A percentile compares a stretch with the other conserved stretches of the same genome.
phyloP scores from a whole-genome alignment of 2,888 invertebrate genomes.

The Mycalesis mineus region DNA sequence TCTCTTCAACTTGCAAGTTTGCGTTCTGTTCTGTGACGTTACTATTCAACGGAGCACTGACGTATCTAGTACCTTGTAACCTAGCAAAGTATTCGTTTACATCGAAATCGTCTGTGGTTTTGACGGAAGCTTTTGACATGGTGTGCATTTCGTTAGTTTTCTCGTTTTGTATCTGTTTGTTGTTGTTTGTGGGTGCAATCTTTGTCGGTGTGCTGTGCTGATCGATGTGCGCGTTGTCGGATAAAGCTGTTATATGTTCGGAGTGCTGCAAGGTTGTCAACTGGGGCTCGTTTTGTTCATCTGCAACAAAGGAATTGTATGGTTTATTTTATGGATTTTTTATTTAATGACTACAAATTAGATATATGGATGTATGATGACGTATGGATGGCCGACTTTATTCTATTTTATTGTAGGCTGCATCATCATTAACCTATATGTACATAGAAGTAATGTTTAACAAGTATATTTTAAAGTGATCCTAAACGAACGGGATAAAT shows the following conservation, averaged over 20 bases:
- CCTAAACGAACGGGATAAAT: no score
- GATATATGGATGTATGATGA: no score
- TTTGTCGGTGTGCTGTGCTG: slow-evolving; percentile 14
- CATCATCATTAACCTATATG: no score
- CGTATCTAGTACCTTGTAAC: slow-evolving; percentile 65
- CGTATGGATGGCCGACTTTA: no score
- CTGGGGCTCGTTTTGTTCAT: slow-evolving; percentile 46
- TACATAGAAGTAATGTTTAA: no score
- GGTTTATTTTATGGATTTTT: neutral
- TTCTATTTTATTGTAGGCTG: no score
- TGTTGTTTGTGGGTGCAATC: slow-evolving; percentile 29
- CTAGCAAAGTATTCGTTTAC: slow-evolving; percentile 72
- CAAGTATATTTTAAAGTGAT: no score
- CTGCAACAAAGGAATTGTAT: slow-evolving; percentile 54
- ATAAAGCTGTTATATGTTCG: slow-evolving; percentile 43
- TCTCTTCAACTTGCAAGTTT: slow-evolving; percentile 68
- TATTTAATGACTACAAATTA: no score
- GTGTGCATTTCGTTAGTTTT: slow-evolving; percentile 30
- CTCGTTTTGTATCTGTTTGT: slow-evolving; percentile 31
- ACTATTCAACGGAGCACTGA: slow-evolving; percentile 62
- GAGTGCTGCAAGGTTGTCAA: slow-evolving; percentile 43
- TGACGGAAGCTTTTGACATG: slow-evolving; percentile 46
- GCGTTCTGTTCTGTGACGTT: slow-evolving; percentile 68
- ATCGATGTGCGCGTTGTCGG: slow-evolving; percentile 51
- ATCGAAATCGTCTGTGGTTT: slow-evolving; percentile 68